Evolutionary conservation across 2,888 invertebrate species (phyloP).

Genomic region (Spodoptera picta): DNA sequence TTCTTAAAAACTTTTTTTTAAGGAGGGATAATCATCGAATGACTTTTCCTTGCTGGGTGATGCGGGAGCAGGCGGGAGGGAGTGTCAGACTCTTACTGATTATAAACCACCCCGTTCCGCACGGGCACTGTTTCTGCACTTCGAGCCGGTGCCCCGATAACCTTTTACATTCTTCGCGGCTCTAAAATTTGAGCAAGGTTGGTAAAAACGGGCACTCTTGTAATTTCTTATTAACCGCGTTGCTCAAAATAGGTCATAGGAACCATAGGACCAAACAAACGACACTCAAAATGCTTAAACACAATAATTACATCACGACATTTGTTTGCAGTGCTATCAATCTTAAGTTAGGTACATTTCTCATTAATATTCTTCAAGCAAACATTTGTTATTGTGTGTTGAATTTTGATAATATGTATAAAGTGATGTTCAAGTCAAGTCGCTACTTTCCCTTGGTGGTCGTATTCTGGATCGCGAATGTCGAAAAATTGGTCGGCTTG

Average conservation of each 20-base stretch:
- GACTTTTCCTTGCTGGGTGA: too few species aligned
- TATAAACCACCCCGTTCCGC: too few species aligned
- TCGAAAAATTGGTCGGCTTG: neutral
- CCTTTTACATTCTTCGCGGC: too few species aligned
- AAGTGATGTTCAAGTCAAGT: slow-evolving; percentile 18
- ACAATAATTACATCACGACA: slow-evolving; percentile 47
- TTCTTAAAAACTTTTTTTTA: too few species aligned
- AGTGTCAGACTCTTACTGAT: too few species aligned
- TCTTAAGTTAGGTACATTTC: slow-evolving; percentile 44
- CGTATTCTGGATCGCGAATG: slow-evolving; percentile 68
- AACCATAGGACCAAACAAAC: slow-evolving; percentile 21
- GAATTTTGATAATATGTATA: slow-evolving; percentile 76
- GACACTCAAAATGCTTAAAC: slow-evolving; percentile 37
- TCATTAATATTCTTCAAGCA: slow-evolving; percentile 42
- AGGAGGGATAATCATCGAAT: too few species aligned
- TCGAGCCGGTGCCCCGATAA: too few species aligned
- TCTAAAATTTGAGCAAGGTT: too few species aligned
- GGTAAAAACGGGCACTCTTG: too few species aligned
- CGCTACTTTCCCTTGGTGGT: slow-evolving; percentile 72
- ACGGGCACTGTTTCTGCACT: too few species aligned
- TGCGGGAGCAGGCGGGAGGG: too few species aligned
- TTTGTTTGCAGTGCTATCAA: slow-evolving; percentile 56
- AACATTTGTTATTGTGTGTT: slow-evolving; percentile 58
- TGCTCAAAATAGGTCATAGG: slow-evolving; percentile 8
- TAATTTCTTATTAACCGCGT: too few species aligned